Conservation (phyloP, 2,113 vertebrate genomes). For the Helogale parvula region DNA sequence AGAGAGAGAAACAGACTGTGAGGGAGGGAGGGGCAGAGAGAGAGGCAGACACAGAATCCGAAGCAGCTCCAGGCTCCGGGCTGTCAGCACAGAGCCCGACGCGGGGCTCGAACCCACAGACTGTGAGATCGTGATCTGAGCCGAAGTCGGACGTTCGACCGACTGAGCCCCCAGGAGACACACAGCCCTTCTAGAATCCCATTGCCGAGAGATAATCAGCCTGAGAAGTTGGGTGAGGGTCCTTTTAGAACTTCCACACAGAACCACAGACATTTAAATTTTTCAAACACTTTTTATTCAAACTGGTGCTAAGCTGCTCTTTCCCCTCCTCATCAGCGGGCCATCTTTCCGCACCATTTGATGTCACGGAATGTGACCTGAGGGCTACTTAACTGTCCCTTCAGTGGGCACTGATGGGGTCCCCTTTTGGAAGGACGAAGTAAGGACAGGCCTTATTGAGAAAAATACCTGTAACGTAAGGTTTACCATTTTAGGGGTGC, state of each 20-base stretch:
- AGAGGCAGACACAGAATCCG: too few species aligned
- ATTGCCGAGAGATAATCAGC: rapidly evolving
- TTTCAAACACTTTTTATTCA: background rate
- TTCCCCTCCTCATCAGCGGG: background rate
- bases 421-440: background rate
- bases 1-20: too few species aligned
- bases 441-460: too few species aligned
- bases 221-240: rapidly evolving
- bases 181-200: background rate
- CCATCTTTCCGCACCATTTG: background rate
- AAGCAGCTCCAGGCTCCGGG: too few species aligned
- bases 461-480: background rate
- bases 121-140: too few species aligned
- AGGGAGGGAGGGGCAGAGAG: too few species aligned
- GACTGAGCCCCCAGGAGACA: background rate
- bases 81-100: too few species aligned
- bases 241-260: background rate
- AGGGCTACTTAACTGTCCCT: rapidly evolving
- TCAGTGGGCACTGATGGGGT: rapidly evolving
- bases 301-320: background rate
- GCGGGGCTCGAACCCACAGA: too few species aligned
- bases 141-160: too few species aligned
- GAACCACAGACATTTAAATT: too few species aligned
- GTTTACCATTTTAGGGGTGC: background rate
- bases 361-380: too few species aligned